Conservation (phyloP, 2,888 invertebrate genomes). For the Parapristionchus giblindavisi region DNA sequence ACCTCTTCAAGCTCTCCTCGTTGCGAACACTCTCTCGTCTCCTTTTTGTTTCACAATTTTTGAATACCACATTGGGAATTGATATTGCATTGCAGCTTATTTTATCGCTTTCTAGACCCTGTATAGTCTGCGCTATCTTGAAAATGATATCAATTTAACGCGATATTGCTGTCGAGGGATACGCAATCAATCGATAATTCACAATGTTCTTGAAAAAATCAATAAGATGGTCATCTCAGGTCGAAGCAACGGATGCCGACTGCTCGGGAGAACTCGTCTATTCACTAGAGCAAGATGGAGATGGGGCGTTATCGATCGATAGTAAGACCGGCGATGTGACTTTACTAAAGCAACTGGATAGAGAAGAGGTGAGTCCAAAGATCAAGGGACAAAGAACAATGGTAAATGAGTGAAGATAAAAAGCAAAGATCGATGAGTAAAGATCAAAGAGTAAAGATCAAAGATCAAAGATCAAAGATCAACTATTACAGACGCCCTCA, state of each 20-base stretch:
- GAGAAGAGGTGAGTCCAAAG: conserved; percentile 44
- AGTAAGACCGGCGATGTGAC: conserved; percentile 43
- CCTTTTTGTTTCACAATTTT: no score
- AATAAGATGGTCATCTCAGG: conserved; percentile 38
- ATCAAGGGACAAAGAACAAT: neutral
- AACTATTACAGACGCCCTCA: conserved; percentile 41
- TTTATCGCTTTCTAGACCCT: no score
- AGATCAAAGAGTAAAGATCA: neutral
- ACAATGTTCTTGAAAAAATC: neutral
- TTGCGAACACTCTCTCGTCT: no score
- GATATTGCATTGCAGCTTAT: no score
- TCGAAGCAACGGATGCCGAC: conserved; percentile 53
- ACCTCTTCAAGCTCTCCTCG: no score
- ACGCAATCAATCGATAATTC: no score
- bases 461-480: neutral
- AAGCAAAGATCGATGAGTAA: neutral
- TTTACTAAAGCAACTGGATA: conserved; percentile 45
- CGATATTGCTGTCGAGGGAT: no score
- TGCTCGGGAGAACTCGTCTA: conserved; percentile 43
- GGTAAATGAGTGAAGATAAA: neutral
- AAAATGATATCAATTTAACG: no score
- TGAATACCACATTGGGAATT: no score
- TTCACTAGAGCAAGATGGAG: conserved; percentile 40
- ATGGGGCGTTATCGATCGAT: conserved; percentile 45
- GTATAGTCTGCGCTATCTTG: no score